These are phyloP conservation scores for Lethrus apterus DNA, from an alignment of 1,140 invertebrate genomes.

Conservation along the genomic window DNA sequence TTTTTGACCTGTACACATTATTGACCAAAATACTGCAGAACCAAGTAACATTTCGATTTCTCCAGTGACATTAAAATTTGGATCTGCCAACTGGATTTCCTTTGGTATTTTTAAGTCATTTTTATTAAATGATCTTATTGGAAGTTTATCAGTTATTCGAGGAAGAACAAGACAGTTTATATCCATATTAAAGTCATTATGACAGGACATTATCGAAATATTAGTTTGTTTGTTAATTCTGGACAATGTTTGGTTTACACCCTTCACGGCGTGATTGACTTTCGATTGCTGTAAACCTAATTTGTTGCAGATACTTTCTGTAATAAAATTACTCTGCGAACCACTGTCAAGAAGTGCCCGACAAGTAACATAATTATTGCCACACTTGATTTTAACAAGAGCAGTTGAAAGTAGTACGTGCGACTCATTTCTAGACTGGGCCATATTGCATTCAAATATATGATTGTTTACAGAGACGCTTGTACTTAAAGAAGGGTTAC, in stretches of 20 bases:
- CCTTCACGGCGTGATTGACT: slow-evolving; percentile 10
- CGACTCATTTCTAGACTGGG: not conserved
- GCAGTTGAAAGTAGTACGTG: slow-evolving; percentile 7
- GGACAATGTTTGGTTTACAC: not conserved
- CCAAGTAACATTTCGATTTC: slow-evolving; percentile 19
- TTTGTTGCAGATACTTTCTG: slow-evolving; percentile 4
- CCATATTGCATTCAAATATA: too few species aligned
- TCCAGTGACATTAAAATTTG: slow-evolving; percentile 7
- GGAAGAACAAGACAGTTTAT: slow-evolving; percentile 10
- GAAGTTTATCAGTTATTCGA: slow-evolving; percentile 13
- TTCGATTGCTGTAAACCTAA: not conserved
- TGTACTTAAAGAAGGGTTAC: too few species aligned
- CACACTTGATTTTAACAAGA: slow-evolving; percentile 1
- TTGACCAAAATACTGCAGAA: slow-evolving; percentile 19
- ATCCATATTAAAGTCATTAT: slow-evolving; percentile 6
- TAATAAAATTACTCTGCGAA: slow-evolving; percentile 19
- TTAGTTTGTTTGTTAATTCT: slow-evolving; percentile 1
- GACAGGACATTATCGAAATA: not conserved
- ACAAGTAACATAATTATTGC: not conserved
- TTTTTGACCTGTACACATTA: slow-evolving; percentile 18
- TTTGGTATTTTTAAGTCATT: slow-evolving; percentile 10
- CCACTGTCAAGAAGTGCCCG: slow-evolving; percentile 12
- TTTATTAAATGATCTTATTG: slow-evolving; percentile 10
- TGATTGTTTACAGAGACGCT: too few species aligned
- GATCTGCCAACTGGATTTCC: slow-evolving; percentile 14